Base-by-base conservation (phyloP, 2,888 invertebrate genomes). In the Acrobasis repandana region DNA sequence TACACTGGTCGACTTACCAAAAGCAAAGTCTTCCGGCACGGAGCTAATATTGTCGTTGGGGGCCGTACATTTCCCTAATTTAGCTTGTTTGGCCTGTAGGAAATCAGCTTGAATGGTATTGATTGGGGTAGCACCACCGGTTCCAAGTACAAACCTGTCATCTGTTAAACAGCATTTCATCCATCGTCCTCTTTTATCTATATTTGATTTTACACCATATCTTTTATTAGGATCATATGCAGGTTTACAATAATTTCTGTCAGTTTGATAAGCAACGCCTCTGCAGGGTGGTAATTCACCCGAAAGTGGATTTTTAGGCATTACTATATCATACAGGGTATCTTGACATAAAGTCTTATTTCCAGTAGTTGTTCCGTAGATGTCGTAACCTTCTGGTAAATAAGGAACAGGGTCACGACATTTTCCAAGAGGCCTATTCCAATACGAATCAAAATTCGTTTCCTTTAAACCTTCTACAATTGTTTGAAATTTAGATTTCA, bases 181-280 rank as follows among this genome's bases (percentile, higher is more conserved):
- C 28, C 75, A 77, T 49, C 73, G 77, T 50, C 90, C 92, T 61
- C 80, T 71, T n/a, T 74, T 73, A 65, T 88, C 87, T 16, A 77
- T 74, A 11, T 70, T 77, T 1, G 71, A 73, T 61, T 62, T 74
- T 16, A 63, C 64, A 0, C 93, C 93, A 66, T 76, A 93, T 51
- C 75, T 71, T 52, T 67, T 67, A 33, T 85, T 65, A 8, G 84
- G 77, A 36, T 88, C 71, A 67, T 71, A 93, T 1, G 86, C 62
- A 36, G 86, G 80, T 49, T 61, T 63, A 51, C 71, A 75, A 63
- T 83, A 83, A 6, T 74, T 75, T 1, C 79, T 73, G 18, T 67
- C 57, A 1, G 28, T 69, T 73, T 77, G 77, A 20, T 63, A 61
- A 5, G 72, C 74, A 4, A 69, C 65, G n/a, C 57, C 15, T 60